Conservation (phyloP, 2,888 invertebrate genomes). For the Deilephila porcellus region DNA sequence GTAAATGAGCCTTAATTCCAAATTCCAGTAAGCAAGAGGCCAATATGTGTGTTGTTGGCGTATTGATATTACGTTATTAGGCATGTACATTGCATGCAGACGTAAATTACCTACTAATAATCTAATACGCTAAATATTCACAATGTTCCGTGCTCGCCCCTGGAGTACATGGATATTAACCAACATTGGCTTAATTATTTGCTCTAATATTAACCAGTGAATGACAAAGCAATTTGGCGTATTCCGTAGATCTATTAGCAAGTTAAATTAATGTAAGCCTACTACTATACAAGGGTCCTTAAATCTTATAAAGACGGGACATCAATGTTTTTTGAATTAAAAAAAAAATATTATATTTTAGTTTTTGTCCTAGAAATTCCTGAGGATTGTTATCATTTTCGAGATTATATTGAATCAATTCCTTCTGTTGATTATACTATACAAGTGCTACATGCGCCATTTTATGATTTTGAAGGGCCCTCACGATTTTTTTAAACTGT, state of each 20-base stretch:
- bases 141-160: slow-evolving; percentile 7
- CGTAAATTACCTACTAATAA: slow-evolving; percentile 4
- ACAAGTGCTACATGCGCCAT: too few species aligned
- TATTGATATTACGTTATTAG: neutral
- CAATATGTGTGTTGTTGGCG: neutral
- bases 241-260: neutral
- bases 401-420: too few species aligned
- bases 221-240: neutral
- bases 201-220: slow-evolving; percentile 19
- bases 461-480: too few species aligned
- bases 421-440: too few species aligned
- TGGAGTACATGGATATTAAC: slow-evolving; percentile 17
- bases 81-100: neutral
- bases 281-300: too few species aligned
- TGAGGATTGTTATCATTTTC: too few species aligned
- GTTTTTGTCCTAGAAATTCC: too few species aligned
- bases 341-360: too few species aligned
- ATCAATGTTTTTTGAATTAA: too few species aligned
- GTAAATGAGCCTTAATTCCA: neutral
- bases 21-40: neutral
- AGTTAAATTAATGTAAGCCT: neutral
- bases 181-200: slow-evolving; percentile 19
- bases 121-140: slow-evolving; percentile 25
- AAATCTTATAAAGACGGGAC: too few species aligned
- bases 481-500: too few species aligned